A percentile compares a stretch with the other conserved stretches of the same genome.
phyloP scores from a whole-genome alignment of 2,113 vertebrate genomes.

The Mormyrus lacerda region DNA sequence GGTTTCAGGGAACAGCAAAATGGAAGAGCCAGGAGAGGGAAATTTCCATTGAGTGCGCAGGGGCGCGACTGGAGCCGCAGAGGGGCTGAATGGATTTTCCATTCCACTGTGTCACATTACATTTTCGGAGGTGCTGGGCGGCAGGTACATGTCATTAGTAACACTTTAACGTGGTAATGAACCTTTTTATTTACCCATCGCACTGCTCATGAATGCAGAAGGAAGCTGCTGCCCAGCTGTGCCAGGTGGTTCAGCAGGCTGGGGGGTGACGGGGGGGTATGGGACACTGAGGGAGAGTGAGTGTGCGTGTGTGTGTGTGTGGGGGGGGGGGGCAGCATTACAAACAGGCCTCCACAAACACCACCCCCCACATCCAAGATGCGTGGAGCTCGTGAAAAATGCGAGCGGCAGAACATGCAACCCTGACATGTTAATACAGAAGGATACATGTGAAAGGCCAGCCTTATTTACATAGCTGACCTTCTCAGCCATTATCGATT shows the following conservation, averaged over 20 bases:
- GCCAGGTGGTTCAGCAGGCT: slow-evolving; percentile 14
- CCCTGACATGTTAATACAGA: neutral
- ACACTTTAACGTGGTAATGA: slow-evolving; percentile 80
- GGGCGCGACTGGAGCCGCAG: slow-evolving; percentile 30
- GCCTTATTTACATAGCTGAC: neutral
- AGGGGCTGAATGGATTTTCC: slow-evolving; percentile 64
- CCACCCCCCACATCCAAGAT: neutral
- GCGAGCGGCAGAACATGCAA: neutral
- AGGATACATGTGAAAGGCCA: neutral
- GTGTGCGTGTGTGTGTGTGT: neutral
- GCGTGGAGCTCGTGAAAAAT: neutral
- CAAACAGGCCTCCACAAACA: neutral
- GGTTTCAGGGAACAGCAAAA: slow-evolving; percentile 56
- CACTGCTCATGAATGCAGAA: slow-evolving; percentile 82
- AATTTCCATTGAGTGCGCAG: slow-evolving; percentile 56
- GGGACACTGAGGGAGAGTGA: neutral
- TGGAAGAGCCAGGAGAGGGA: slow-evolving; percentile 56
- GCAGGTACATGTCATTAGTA: slow-evolving; percentile 85
- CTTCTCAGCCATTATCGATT: neutral
- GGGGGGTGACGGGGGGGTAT: neutral
- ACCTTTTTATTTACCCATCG: slow-evolving; percentile 76
- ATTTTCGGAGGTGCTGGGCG: slow-evolving; percentile 74
- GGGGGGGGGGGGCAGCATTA: neutral
- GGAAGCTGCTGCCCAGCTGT: slow-evolving; percentile 42
- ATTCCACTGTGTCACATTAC: slow-evolving; percentile 74